These are phyloP conservation scores for Clusia tigrina DNA, from an alignment of 2,888 invertebrate species.

Conservation along the genomic window DNA sequence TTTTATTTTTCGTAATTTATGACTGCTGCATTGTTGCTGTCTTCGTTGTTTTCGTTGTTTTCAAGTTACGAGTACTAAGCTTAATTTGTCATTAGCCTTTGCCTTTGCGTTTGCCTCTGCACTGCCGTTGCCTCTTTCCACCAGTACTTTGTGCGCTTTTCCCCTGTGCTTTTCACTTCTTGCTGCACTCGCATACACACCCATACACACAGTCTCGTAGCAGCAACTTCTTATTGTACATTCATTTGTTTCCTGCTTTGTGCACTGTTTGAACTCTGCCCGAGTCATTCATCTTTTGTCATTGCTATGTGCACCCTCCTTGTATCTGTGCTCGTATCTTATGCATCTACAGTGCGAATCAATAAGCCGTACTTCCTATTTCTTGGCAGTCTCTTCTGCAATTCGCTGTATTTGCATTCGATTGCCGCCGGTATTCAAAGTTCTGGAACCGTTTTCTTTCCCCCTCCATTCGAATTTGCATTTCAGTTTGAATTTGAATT, in stretches of 20 bases:
- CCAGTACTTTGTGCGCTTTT: not conserved
- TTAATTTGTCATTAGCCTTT: conserved; percentile 56
- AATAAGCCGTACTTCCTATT: conserved; percentile 13
- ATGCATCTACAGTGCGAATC: conserved; percentile 11
- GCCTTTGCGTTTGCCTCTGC: conserved; percentile 21
- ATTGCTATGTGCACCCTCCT: conserved; percentile 1
- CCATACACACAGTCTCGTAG: not conserved
- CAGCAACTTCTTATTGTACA: not conserved
- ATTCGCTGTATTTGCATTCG: not conserved
- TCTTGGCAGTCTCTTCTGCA: conserved; percentile 9
- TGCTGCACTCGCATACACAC: not conserved
- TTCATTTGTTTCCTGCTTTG: not conserved
- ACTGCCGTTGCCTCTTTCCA: not conserved
- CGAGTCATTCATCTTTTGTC: conserved; percentile 39
- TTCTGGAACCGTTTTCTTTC: not conserved
- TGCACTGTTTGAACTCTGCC: conserved; percentile 14
- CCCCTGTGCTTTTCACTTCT: not conserved
- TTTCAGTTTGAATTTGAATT: not conserved
- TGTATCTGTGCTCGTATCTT: conserved; percentile 18
- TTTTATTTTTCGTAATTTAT: conserved; percentile 2
- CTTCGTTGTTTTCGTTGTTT: conserved; percentile 18
- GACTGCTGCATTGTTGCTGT: not conserved
- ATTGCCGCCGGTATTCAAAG: not conserved
- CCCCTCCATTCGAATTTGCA: not conserved
- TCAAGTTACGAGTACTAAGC: conserved; percentile 35